A percentile compares a stretch with the other conserved stretches of the same genome.
Conservation (phyloP, 2,113 vertebrate species). For the Rallus limicola region DNA sequence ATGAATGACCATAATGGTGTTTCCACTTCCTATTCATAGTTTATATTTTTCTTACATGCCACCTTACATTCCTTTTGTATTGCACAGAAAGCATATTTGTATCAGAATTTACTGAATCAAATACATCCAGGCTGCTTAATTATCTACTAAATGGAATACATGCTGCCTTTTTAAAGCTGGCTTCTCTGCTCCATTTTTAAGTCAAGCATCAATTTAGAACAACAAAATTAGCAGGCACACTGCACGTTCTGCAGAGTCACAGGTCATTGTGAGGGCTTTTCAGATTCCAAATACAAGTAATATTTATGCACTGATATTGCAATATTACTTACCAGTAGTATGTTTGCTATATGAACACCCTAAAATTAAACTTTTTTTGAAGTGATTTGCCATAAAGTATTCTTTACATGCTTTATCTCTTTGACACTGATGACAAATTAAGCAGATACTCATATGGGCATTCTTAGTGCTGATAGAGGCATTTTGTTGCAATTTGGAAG, state of each 20-base stretch:
- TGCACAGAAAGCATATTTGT: neutral
- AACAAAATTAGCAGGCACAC: neutral
- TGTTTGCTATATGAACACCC: neutral
- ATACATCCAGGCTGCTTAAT: neutral
- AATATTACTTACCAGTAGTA: neutral
- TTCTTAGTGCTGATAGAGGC: neutral
- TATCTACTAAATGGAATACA: neutral
- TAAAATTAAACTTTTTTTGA: slow-evolving; percentile 9
- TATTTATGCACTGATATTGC: neutral
- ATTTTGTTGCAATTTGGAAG: neutral
- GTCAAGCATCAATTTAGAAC: neutral
- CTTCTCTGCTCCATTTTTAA: neutral
- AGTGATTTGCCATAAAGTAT: neutral
- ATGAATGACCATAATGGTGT: neutral
- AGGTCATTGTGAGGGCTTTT: neutral
- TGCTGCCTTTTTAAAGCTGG: neutral
- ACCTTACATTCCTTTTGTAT: neutral
- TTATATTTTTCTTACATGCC: neutral
- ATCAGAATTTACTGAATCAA: neutral
- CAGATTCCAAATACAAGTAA: neutral
- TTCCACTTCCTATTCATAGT: neutral
- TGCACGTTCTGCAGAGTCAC: neutral
- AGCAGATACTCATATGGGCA: neutral
- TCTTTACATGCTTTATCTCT: neutral
- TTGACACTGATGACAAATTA: neutral